These are phyloP conservation scores for Ectropis crepuscularia DNA, from an alignment of 2,888 invertebrate genomes.

Conservation along the genomic window DNA sequence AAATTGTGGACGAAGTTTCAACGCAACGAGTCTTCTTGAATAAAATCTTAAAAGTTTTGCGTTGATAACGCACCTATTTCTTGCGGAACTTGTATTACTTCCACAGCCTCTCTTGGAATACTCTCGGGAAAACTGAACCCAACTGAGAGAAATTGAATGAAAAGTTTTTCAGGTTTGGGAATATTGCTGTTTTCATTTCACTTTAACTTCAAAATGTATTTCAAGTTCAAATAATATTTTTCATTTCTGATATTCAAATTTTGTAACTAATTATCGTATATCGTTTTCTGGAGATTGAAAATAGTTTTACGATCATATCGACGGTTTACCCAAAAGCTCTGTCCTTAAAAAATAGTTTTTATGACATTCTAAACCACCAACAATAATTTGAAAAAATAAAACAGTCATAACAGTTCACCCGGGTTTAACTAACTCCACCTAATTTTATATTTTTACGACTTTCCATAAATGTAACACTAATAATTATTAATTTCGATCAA, in stretches of 20 bases:
- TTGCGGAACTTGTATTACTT: constrained; percentile 59
- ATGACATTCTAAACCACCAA: constrained; percentile 28
- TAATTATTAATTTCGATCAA: constrained; percentile 51
- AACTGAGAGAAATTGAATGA: constrained; percentile 40
- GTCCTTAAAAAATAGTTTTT: constrained; percentile 32
- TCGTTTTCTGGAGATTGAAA: constrained; percentile 17
- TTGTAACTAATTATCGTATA: constrained; percentile 4
- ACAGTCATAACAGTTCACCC: constrained; percentile 29
- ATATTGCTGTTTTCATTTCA: constrained; percentile 19
- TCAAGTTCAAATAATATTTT: constrained; percentile 2
- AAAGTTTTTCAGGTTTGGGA: constrained; percentile 37
- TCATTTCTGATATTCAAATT: not conserved
- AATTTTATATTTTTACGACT: constrained; percentile 44
- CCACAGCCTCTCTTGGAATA: constrained; percentile 34
- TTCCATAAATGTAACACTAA: constrained; percentile 47
- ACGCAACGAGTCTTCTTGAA: constrained; percentile 62
- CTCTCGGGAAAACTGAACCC: constrained; percentile 33
- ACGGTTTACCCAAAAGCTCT: constrained; percentile 11
- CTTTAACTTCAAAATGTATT: constrained; percentile 1
- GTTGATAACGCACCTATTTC: constrained; percentile 67
- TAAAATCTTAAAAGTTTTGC: constrained; percentile 79
- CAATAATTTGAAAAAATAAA: constrained; percentile 29
- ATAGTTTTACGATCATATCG: constrained; percentile 15
- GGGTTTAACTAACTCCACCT: constrained; percentile 27
- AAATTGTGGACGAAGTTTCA: constrained; percentile 68